These are phyloP conservation scores for Pseudomyrmex cubaensis DNA, from an alignment of 1,140 invertebrate species.

Conservation along the genomic window DNA sequence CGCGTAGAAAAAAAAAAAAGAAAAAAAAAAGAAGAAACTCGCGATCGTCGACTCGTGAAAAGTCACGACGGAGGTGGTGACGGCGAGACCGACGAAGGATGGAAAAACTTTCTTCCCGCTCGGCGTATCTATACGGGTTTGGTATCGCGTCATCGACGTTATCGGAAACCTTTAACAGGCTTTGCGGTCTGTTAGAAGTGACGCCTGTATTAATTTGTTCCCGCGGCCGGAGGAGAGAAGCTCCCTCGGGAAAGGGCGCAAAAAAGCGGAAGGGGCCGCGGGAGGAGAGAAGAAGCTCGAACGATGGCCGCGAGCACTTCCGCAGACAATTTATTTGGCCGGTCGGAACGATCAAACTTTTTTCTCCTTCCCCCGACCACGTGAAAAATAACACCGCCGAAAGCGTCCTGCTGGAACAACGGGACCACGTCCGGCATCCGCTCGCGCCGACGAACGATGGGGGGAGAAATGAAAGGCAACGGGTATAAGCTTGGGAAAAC, in stretches of 20 bases:
- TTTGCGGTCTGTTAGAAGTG: slow-evolving; percentile 43
- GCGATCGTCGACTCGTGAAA: slow-evolving; percentile 43
- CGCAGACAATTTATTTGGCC: slow-evolving; percentile 74
- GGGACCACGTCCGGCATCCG: slow-evolving; percentile 57
- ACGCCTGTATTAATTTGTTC: slow-evolving; percentile 71
- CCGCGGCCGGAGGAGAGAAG: background rate
- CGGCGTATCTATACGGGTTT: slow-evolving; percentile 31
- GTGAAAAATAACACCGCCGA: slow-evolving; percentile 74
- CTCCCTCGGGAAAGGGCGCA: slow-evolving; percentile 46
- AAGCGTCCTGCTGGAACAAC: slow-evolving; percentile 71
- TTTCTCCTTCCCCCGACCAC: slow-evolving; percentile 66
- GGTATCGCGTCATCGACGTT: slow-evolving; percentile 49
- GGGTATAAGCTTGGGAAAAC: slow-evolving; percentile 44
- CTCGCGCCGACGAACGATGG: slow-evolving; percentile 50
- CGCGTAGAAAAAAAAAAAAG: slow-evolving; percentile 1
- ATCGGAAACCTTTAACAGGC: slow-evolving; percentile 56
- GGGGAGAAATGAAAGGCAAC: slow-evolving; percentile 54
- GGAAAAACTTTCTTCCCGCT: slow-evolving; percentile 38
- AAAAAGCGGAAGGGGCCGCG: slow-evolving; percentile 31
- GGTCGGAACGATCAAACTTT: slow-evolving; percentile 76
- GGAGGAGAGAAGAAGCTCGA: slow-evolving; percentile 66
- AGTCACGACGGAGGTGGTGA: slow-evolving; percentile 43
- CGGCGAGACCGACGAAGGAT: slow-evolving; percentile 7
- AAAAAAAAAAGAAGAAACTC: slow-evolving; percentile 10
- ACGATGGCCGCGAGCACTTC: slow-evolving; percentile 65